Evolutionary conservation across 2,113 vertebrate genomes (phyloP).

Genomic region (Thoracochromis brauschi): DNA sequence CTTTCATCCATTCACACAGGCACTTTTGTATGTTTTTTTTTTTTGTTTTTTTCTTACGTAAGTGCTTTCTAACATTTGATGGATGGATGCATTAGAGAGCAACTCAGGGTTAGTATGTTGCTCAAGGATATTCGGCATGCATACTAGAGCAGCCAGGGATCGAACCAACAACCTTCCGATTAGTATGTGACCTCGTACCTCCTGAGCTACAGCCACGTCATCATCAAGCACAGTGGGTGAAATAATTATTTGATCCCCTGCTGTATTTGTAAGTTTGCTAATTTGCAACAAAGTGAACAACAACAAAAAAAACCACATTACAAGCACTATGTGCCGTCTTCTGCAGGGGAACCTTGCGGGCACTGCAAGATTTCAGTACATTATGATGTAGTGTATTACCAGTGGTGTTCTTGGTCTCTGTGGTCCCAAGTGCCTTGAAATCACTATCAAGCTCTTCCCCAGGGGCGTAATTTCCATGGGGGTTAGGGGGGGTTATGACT

Average conservation of each 20-base stretch:
- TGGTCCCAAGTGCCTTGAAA: background rate
- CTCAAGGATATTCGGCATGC: background rate
- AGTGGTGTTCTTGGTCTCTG: background rate
- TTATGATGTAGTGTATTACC: background rate
- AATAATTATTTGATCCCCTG: background rate
- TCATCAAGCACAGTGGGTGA: background rate
- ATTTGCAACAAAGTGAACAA: background rate
- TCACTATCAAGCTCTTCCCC: background rate
- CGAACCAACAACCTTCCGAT: background rate
- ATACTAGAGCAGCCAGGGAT: background rate
- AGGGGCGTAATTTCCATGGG: background rate
- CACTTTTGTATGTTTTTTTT: background rate
- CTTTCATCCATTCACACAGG: background rate
- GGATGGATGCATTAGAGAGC: background rate
- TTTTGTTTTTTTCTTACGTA: background rate
- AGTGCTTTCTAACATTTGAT: background rate
- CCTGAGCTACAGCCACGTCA: background rate
- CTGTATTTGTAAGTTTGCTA: background rate
- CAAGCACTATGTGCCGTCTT: background rate
- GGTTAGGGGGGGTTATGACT: background rate
- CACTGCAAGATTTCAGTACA: background rate
- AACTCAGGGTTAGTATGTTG: background rate
- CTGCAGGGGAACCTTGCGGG: background rate
- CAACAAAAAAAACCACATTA: background rate
- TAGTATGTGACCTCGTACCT: background rate